Evolutionary conservation across 2,113 vertebrate genomes (phyloP), one percentile per base, ranked within the genome.

Genomic region (Percina caprodes): DNA sequence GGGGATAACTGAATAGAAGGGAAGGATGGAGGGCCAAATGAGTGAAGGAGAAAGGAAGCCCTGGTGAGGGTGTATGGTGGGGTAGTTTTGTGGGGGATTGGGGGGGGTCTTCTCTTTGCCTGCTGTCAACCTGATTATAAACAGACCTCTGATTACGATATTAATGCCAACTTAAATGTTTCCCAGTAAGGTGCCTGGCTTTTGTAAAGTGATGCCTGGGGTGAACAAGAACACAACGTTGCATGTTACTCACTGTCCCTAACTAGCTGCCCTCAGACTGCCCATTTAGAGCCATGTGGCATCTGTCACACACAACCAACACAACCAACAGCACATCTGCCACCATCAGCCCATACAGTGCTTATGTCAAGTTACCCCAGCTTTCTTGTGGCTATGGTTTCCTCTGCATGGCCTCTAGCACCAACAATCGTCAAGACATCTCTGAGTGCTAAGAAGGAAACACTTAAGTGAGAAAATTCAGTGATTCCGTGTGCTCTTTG

Each of bases 61-160:
- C 35, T n/a, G 63, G 26, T n/a, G 33, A 63, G 63, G 15, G 49
- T 70, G 55, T 71, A 21, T 63, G 45, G 56, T 33, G 69, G 39
- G 10, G 39, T 80, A 56, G 74, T 52, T 18, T 42, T 42, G 39
- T n/a, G 21, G 63, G 10, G 39, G 39, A 9, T 30, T 23, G 46
- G 45, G 39, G 26, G 59, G 33, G 56, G 60, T 61, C 6, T 4
- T 33, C 23, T 63, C 26, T 73, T 26, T 62, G 74, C 79, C 65
- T 71, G 69, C 73, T 86, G 72, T 82, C 69, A 7, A 45, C 23
- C 23, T 79, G 82, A 91, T 56, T 76, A 84, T 71, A 79, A 86
- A 85, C 89, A 90, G 88, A 76, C 80, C 62, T 69, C 73, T 86
- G 76, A 88, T 82, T 88, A 82, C 75, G 73, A 84, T 82, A 81